phyloP scores from a whole-genome alignment of 2,797 vertebrate genomes.

The Cyprinella venusta region DNA sequence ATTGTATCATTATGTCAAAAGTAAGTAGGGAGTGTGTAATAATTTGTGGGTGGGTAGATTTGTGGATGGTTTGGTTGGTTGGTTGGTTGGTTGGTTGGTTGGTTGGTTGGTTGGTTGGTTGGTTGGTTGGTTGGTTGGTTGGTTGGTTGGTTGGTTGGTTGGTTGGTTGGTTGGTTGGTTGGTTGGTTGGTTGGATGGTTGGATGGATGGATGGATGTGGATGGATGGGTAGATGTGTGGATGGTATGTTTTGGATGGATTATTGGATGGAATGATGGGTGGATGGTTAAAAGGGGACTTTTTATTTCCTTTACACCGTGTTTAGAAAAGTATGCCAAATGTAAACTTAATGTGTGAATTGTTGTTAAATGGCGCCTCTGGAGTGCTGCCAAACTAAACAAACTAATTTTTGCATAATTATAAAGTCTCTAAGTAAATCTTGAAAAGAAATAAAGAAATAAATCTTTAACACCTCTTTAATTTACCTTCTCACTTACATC shows the following conservation, averaged over 20 bases:
- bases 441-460: too few species aligned
- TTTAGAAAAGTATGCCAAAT: neutral
- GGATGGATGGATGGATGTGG: neutral
- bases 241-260: neutral
- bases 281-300: neutral
- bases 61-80: neutral
- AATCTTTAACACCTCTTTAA: slow-evolving; percentile 36
- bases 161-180: neutral
- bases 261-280: too few species aligned
- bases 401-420: slow-evolving; percentile 15
- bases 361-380: neutral
- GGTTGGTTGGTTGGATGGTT: neutral
- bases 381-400: neutral
- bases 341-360: neutral
- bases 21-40: neutral
- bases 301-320: neutral
- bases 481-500: slow-evolving; percentile 44
- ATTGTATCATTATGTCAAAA: neutral
- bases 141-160: neutral
- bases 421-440: slow-evolving; percentile 1
- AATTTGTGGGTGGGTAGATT: neutral
- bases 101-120: neutral
- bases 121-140: neutral
- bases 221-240: neutral
- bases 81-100: neutral